These are phyloP conservation scores for Lepidurus couesii DNA, from an alignment of 1,140 invertebrate genomes.

Conservation along the genomic window DNA sequence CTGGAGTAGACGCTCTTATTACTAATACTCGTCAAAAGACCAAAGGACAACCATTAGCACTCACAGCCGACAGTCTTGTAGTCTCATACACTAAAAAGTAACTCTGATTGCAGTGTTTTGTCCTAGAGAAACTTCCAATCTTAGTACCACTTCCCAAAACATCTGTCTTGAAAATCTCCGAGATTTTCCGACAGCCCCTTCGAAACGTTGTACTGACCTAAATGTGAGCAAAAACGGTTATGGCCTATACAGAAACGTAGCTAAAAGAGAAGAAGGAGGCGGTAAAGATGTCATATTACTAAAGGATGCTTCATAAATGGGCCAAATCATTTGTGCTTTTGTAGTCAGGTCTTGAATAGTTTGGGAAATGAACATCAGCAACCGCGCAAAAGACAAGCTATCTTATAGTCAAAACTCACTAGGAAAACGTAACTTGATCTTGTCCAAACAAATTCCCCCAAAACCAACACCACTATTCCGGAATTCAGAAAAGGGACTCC, in stretches of 20 bases:
- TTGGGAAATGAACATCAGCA: conserved; percentile 7
- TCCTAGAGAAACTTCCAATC: too few species aligned
- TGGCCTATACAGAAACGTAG: too few species aligned
- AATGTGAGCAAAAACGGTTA: too few species aligned
- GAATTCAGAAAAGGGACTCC: background rate
- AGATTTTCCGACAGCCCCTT: too few species aligned
- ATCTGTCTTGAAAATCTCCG: too few species aligned
- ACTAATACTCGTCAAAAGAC: background rate
- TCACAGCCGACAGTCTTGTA: background rate
- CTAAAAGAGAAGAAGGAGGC: background rate
- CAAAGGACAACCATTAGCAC: background rate
- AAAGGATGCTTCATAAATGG: background rate
- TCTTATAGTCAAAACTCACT: background rate
- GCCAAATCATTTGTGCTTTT: conserved; percentile 1
- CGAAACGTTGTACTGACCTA: too few species aligned
- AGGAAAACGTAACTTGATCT: background rate
- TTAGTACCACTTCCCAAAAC: too few species aligned
- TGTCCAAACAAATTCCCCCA: background rate
- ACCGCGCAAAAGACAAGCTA: background rate
- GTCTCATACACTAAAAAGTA: too few species aligned
- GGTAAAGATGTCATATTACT: conserved; percentile 13
- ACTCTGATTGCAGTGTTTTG: too few species aligned
- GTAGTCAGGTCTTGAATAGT: background rate
- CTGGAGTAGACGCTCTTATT: background rate
- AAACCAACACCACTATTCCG: background rate